Evolutionary conservation across 1,140 invertebrate species (phyloP), one percentile per base, ranked within the genome.

Genomic region (Venturia canescens): DNA sequence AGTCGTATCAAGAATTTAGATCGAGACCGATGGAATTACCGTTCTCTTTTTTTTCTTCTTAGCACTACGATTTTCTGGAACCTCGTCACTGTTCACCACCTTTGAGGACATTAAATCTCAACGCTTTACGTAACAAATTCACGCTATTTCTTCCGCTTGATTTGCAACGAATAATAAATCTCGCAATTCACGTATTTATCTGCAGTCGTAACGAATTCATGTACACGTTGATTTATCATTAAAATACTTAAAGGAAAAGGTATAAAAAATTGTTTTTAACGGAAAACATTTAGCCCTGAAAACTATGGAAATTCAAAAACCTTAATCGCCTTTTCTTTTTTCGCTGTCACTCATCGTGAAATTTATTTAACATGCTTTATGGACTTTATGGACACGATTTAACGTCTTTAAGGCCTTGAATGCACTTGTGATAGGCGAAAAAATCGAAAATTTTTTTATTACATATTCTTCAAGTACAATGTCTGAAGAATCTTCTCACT

Each of bases 1-100:
- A 87, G 83, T 83, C 69, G 69, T 78, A 80, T 82, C 80, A 84
- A 80, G 82, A 81, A 82, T 82, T 86, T 85, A 83, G 86, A 87
- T 87, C 86, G 83, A 81, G 84, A 79, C 74, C 71, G 67, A n/a
- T n/a, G n/a, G 29, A 70, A 80, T 82, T 82, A 87, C 84, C 84
- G 80, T 82, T 86, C 80, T 72, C 84, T 81, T 84, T 82, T 81
- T 84, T 86, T 87, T 26, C 3, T 27, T 27, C 23, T 63, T 63
- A 26, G 53, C 23, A 48, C 16, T 29, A 63, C 21, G 23, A n/a
- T 50, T 57, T 48, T 50, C 7, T 72, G 38, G 21, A 44, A 26
- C 15, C 13, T 29, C 71, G 71, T 74, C 71, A 74, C 44, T 57
- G 71, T 74, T 74, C 44, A 57, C 48, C 23, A 29, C 29, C 44